Conservation (phyloP, 2,888 invertebrate species). For the Dolichomitus sp. region DNA sequence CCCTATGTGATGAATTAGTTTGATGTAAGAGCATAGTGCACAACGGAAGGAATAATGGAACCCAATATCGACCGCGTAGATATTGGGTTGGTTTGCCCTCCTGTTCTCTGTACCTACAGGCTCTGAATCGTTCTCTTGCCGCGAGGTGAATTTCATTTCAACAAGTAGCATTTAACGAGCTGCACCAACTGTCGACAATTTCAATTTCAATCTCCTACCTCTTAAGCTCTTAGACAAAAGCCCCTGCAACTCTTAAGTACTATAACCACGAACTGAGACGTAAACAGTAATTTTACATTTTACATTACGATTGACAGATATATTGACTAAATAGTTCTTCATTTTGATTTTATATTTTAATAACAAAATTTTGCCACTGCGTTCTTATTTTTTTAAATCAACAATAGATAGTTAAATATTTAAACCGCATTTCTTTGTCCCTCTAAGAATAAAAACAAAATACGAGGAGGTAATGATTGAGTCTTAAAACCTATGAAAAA, state of each 20-base stretch:
- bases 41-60: slow-evolving; percentile 49
- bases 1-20: slow-evolving; percentile 59
- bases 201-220: background rate
- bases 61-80: slow-evolving; percentile 32
- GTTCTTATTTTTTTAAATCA: no score
- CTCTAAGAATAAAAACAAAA: no score
- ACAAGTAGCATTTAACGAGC: slow-evolving; percentile 17
- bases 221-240: background rate
- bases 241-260: background rate
- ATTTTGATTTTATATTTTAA: no score
- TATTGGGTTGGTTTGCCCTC: slow-evolving; percentile 4
- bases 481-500: no score
- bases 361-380: no score
- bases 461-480: no score
- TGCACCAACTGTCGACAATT: slow-evolving; percentile 25
- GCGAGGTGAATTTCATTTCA: slow-evolving; percentile 25
- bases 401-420: no score
- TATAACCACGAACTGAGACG: background rate
- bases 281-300: no score
- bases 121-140: slow-evolving; percentile 10
- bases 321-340: no score
- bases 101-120: slow-evolving; percentile 24
- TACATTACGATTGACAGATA: no score
- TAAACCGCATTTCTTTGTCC: no score
- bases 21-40: slow-evolving; percentile 26